Evolutionary conservation across 2,888 invertebrate species (phyloP), one percentile per base, ranked within the genome.

Genomic region (Ferdinandea cuprea): DNA sequence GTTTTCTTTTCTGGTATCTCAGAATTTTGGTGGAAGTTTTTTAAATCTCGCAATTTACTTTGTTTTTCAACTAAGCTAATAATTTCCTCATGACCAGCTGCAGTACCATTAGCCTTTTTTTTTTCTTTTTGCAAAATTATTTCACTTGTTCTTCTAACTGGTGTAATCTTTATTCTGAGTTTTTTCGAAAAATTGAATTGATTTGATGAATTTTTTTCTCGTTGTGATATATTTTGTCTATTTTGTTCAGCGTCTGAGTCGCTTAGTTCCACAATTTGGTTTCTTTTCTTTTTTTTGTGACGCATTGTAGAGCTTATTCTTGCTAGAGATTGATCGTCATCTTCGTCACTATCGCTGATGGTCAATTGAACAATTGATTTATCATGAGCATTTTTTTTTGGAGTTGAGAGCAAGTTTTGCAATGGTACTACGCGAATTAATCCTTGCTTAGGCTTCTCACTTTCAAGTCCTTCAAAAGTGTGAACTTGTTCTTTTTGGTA

Each of bases 341-440:
- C 44, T 8, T 68, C 54, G 19, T 44, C 44, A 44, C 44, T 44
- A 19, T 44, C 44, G 4, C 74, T 80, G 1, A 80, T 76, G 3
- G 76, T 76, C 25, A 69, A 69, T 44, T 48, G 63, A 42, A 56
- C 63, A 21, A 13, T 17, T 11, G 35, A 1, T 17, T 54, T 35
- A 46, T 17, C 66, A 7, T 61, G 2, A 3, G 13, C 11, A 25
- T 3, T n/a, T 40, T 25, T 44, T 3, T 15, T 44, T 28, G 71
- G 32, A 8, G 32, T 42, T 32, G 81, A 78, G 9, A 83, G 77
- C 46, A 83, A 52, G 5, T 61, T 78, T 61, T 72, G 52, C 13
- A 83, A 19, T 3, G 81, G 81, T 13, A 83, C 81, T 0, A 83
- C 40, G n/a, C 81, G 77, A 17, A 83, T 83, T 11, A 21, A 32